Evolutionary conservation across 2,888 invertebrate species (phyloP).

Genomic region (Amphipoea oculea): DNA sequence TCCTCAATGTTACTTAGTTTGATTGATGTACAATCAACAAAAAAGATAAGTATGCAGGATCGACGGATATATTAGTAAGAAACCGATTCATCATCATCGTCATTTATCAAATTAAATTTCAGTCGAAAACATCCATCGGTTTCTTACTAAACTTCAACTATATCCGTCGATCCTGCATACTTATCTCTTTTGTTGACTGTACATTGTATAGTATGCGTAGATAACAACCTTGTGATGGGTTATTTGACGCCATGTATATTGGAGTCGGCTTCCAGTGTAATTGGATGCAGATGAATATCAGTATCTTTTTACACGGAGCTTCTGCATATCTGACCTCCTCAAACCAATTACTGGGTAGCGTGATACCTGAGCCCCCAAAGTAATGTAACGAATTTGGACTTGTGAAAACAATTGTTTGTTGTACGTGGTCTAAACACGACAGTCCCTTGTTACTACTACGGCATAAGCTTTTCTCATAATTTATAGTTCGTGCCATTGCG

Average conservation of each 20-base stretch:
- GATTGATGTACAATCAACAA: background rate
- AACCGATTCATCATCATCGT: too few relatives aligned
- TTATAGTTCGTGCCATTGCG: background rate
- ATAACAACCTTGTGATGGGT: background rate
- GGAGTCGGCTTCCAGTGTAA: background rate
- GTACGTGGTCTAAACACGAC: background rate
- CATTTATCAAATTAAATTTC: too few relatives aligned
- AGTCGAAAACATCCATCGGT: too few relatives aligned
- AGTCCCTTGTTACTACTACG: background rate
- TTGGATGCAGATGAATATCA: background rate
- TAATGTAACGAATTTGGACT: too few relatives aligned
- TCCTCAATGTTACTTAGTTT: background rate
- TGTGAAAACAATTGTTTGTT: background rate
- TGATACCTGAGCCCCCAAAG: background rate
- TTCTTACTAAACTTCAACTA: too few relatives aligned
- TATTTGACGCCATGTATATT: background rate
- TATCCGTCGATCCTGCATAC: too few relatives aligned
- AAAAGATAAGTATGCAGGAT: too few relatives aligned
- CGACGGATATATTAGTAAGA: too few relatives aligned
- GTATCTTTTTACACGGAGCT: background rate
- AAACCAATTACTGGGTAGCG: background rate
- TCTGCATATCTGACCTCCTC: background rate
- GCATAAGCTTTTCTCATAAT: background rate
- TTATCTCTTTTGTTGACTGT: too few relatives aligned
- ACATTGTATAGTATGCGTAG: background rate